Base-by-base conservation (phyloP, 2,888 invertebrate species). In the Notodonta dromedarius region DNA sequence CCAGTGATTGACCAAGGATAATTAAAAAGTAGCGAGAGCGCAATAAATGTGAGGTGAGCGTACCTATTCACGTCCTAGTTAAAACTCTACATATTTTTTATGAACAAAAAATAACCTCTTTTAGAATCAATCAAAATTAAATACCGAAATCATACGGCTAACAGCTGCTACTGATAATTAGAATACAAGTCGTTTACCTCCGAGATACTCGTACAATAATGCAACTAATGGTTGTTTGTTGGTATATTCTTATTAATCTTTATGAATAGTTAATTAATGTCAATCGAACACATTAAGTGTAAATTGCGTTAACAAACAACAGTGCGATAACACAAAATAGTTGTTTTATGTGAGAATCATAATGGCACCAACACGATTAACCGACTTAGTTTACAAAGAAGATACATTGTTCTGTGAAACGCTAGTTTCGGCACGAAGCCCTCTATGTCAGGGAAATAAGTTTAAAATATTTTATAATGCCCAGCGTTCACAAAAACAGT, bases 341-440 rank as follows among this genome's bases (percentile, higher is more conserved):
- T 69, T 74, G 66, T 73, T 83, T 78, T 78, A 76, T 77, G 74
- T 73, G 74, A 77, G 79, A 77, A 74, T 78, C 66, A 79, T 82
- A 86, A 84, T 83, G 74, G 77, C 75, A 80, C 73, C 76, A 82
- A 82, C 82, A 79, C 84, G 79, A 84, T 87, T 86, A 88, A 83
- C 76, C 62, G 66, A 76, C 84, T 85, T 83, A 82, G 82, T 88
- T 86, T 82, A 83, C 88, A 91, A 91, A 88, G 80, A 86, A 89
- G 90, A 91, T 79, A 83, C 87, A 89, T 89, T 86, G 86, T 87
- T 82, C 82, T 82, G 84, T 85, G 84, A 88, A 91, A 91, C 84
- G 92, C 81, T 91, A 89, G 87, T 91, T 92, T 92, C 88, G 89
- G 90, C 93, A 92, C 92, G 91, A 89, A 90, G 81, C 83, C 82